Evolutionary conservation across 2,113 vertebrate species (phyloP).

Genomic region (Recurvirostra avosetta): DNA sequence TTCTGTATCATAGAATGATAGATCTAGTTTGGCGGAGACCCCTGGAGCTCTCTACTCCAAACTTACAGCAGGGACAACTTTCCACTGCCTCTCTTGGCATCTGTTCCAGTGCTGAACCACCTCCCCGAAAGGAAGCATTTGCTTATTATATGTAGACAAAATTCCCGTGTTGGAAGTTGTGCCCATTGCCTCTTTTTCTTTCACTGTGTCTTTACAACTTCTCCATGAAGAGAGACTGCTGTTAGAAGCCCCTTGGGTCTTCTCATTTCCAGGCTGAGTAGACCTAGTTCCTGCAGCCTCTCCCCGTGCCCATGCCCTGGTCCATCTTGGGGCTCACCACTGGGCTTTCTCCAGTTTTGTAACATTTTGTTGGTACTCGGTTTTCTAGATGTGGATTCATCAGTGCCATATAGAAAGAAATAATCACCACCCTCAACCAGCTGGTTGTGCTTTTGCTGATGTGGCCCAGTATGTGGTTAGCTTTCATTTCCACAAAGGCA

Average conservation of each 20-base stretch:
- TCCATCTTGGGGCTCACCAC: not conserved
- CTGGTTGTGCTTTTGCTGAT: not conserved
- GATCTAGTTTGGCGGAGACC: not conserved
- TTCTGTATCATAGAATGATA: not conserved
- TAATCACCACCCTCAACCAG: not conserved
- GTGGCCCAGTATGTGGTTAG: not conserved
- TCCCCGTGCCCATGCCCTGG: not conserved
- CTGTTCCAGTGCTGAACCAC: not conserved
- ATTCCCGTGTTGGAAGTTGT: not conserved
- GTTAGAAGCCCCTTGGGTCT: not conserved
- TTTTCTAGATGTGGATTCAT: not conserved
- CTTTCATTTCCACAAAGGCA: not conserved
- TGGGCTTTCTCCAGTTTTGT: not conserved
- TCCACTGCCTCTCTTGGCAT: not conserved
- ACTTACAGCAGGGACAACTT: not conserved
- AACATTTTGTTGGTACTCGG: not conserved
- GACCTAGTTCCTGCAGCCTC: not conserved
- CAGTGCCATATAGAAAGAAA: not conserved
- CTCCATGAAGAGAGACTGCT: not conserved
- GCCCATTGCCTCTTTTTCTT: not conserved
- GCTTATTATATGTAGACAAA: not conserved
- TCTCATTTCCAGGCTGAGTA: not conserved
- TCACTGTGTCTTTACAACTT: not conserved
- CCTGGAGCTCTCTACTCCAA: not conserved
- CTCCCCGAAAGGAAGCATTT: not conserved